phyloP scores from a whole-genome alignment of 2,113 vertebrate species.

The Megaleporinus macrocephalus region DNA sequence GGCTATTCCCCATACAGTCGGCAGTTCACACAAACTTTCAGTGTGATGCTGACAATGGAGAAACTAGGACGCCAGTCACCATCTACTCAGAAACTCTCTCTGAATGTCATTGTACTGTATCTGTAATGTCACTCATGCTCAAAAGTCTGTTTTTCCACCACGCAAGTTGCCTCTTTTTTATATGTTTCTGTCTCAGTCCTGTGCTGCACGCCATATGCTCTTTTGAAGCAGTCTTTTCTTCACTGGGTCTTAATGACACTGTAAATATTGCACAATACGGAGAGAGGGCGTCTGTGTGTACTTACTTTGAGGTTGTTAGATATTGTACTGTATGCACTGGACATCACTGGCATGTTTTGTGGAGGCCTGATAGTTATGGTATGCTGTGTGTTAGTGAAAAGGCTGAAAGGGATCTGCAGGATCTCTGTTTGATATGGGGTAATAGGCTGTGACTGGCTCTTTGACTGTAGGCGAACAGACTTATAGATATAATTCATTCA shows the following conservation, averaged over 20 bases:
- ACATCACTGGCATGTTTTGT: conserved; percentile 27
- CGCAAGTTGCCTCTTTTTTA: conserved; percentile 11
- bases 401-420: not conserved
- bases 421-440: not conserved
- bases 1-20: not conserved
- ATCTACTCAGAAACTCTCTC: conserved; percentile 15
- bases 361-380: conserved; percentile 13
- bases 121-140: conserved; percentile 11
- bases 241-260: conserved; percentile 12
- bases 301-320: conserved; percentile 12
- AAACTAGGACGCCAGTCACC: not conserved
- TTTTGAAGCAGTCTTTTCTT: conserved; percentile 9
- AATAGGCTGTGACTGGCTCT: conserved; percentile 2
- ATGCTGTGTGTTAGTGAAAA: conserved; percentile 32
- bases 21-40: not conserved
- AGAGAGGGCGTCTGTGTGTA: conserved; percentile 16
- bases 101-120: conserved; percentile 37
- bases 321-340: conserved; percentile 32
- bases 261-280: conserved; percentile 47
- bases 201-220: conserved; percentile 4
- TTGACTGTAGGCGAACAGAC: not conserved
- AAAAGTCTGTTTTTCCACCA: not conserved
- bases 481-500: not conserved
- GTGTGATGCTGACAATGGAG: not conserved
- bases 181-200: not conserved